Conservation (phyloP, 2,113 vertebrate genomes). For the Colistium nudipinnis region DNA sequence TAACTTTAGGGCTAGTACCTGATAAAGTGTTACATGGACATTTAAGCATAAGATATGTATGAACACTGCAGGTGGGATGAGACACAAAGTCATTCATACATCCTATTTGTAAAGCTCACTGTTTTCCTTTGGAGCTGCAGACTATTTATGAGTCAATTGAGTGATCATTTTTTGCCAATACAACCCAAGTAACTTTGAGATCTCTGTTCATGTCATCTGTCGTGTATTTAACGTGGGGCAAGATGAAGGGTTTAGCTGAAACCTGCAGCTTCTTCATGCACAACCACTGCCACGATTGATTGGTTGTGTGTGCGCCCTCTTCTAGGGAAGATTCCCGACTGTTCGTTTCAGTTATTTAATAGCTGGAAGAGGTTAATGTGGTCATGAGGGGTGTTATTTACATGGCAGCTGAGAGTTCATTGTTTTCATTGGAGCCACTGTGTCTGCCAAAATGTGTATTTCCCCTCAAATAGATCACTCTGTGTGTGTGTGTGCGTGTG, state of each 20-base stretch:
- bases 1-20: too few species aligned
- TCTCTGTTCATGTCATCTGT: not conserved
- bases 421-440: constrained; percentile 63
- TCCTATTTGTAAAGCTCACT: constrained; percentile 39
- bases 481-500: constrained; percentile 7
- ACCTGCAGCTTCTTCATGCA: constrained; percentile 2
- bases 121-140: constrained; percentile 36
- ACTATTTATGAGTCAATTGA: constrained; percentile 25
- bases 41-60: not conserved
- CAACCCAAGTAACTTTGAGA: constrained; percentile 19
- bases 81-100: constrained; percentile 34
- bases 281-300: constrained; percentile 1
- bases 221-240: not conserved
- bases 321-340: constrained; percentile 35
- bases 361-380: constrained; percentile 51
- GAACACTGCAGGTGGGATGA: constrained; percentile 28
- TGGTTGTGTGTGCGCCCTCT: constrained; percentile 20
- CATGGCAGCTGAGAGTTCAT: constrained; percentile 64
- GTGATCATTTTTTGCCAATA: constrained; percentile 32
- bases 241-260: constrained; percentile 9
- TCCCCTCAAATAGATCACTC: constrained; percentile 49
- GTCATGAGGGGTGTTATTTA: constrained; percentile 68
- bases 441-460: constrained; percentile 73
- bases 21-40: too few species aligned
- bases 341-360: constrained; percentile 52